Percentiles rank a stretch among this genome's conserved stretches.
Conservation (phyloP, 2,888 invertebrate species). For the Harmothoe impar region DNA sequence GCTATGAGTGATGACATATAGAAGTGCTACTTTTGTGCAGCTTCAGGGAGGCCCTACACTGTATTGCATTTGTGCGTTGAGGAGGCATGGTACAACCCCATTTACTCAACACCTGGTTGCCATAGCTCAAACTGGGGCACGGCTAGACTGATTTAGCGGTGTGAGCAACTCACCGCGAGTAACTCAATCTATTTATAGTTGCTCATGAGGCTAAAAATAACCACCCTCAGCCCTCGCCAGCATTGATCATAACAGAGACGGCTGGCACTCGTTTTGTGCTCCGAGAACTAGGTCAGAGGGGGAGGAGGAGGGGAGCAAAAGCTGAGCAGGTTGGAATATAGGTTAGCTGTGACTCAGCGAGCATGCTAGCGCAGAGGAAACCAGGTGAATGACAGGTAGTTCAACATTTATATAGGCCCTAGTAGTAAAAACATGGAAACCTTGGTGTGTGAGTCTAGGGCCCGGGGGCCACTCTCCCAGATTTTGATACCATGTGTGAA, state of each 20-base stretch:
- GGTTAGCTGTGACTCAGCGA: background rate
- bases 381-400: background rate
- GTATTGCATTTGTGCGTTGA: no score
- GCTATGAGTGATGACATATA: no score
- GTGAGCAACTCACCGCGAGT: slow-evolving; percentile 16
- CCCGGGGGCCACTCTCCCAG: no score
- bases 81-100: background rate
- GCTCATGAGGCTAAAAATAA: slow-evolving; percentile 34
- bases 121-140: slow-evolving; percentile 12
- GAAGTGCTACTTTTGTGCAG: no score
- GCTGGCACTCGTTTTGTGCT: background rate
- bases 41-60: no score
- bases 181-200: slow-evolving; percentile 24
- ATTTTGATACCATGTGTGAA: no score
- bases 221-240: background rate
- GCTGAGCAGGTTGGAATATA: no score
- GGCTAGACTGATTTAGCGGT: background rate
- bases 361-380: background rate
- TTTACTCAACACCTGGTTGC: background rate
- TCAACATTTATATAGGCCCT: background rate
- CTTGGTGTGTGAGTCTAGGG: no score
- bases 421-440: background rate
- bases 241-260: slow-evolving; percentile 38
- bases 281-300: background rate
- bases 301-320: background rate